phyloP scores from a whole-genome alignment of 2,113 vertebrate species.

The Lonchura striata region DNA sequence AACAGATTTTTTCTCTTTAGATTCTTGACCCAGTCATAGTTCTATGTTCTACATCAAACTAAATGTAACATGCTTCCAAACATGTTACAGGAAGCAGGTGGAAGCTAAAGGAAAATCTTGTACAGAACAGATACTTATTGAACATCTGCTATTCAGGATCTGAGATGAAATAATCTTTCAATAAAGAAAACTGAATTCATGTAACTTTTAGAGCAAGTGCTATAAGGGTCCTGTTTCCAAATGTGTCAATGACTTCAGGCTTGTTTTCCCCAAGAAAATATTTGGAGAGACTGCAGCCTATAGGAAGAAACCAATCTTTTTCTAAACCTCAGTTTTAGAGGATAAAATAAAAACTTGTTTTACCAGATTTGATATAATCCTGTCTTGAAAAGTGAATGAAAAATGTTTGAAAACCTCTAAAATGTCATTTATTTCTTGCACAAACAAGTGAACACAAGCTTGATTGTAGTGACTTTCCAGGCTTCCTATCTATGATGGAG shows the following conservation, averaged over 20 bases:
- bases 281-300: not conserved
- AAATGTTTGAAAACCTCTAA: not conserved
- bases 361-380: not conserved
- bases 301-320: not conserved
- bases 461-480: not conserved
- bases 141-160: not conserved
- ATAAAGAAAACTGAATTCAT: not conserved
- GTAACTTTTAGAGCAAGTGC: not conserved
- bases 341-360: not conserved
- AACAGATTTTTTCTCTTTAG: not conserved
- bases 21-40: not conserved
- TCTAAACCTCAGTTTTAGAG: not conserved
- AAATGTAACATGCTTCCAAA: not conserved
- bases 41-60: not conserved
- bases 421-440: not conserved
- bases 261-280: not conserved
- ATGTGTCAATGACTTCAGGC: not conserved
- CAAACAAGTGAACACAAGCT: not conserved
- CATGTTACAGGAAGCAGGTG: not conserved
- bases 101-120: not conserved
- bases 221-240: not conserved
- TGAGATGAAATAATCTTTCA: not conserved
- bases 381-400: not conserved
- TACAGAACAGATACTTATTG: not conserved
- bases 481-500: not conserved